phyloP scores from a whole-genome alignment of 2,888 invertebrate species.

The Sphinx pinastri region DNA sequence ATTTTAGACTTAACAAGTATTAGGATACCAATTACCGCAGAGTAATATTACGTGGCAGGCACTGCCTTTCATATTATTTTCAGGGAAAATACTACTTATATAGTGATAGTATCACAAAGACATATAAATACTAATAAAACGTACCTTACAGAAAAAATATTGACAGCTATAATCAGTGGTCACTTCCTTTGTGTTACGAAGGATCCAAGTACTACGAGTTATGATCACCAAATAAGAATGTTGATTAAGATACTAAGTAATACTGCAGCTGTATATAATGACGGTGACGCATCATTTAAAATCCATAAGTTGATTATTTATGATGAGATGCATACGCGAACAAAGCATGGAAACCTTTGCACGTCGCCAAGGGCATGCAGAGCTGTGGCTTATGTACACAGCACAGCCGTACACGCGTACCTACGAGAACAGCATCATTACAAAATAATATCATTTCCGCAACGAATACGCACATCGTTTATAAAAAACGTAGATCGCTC shows the following conservation, averaged over 20 bases:
- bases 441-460: slow-evolving; percentile 62
- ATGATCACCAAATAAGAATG: slow-evolving; percentile 33
- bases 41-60: neutral
- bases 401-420: slow-evolving; percentile 25
- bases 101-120: neutral
- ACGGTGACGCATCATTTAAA: slow-evolving; percentile 46
- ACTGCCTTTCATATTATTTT: neutral
- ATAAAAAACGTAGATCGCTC: slow-evolving; percentile 15
- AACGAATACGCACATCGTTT: slow-evolving; percentile 25
- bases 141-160: neutral
- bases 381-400: slow-evolving; percentile 20
- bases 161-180: neutral
- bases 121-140: neutral
- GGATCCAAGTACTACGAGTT: slow-evolving; percentile 22
- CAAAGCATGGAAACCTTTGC: slow-evolving; percentile 52
- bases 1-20: neutral
- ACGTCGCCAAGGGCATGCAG: slow-evolving; percentile 50
- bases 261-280: slow-evolving; percentile 43
- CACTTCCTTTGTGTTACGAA: neutral
- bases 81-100: neutral
- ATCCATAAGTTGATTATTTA: slow-evolving; percentile 51
- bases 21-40: neutral
- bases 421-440: slow-evolving; percentile 42
- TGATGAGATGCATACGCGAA: slow-evolving; percentile 48
- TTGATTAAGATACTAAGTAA: slow-evolving; percentile 30